phyloP scores from a whole-genome alignment of 1,140 invertebrate genomes.

The Dinoponera quadriceps region DNA sequence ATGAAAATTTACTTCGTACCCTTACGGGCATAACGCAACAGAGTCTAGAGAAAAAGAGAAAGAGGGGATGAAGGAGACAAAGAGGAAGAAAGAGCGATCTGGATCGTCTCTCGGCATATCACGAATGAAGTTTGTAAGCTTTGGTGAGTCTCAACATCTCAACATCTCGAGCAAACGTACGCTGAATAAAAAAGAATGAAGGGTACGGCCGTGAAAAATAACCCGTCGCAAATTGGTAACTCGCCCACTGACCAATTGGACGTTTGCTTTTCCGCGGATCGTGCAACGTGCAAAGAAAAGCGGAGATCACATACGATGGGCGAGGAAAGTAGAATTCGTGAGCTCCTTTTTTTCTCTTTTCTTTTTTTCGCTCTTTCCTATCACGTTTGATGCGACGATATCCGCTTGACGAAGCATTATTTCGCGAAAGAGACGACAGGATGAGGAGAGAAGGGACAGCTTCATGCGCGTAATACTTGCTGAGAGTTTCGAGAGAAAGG shows the following conservation, averaged over 20 bases:
- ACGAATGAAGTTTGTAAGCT: background rate
- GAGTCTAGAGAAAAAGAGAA: background rate
- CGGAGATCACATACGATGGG: too few relatives aligned
- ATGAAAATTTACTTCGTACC: slow-evolving; percentile 10
- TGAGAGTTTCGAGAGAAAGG: background rate
- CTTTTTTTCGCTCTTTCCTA: too few relatives aligned
- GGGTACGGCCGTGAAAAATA: background rate
- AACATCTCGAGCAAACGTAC: too few relatives aligned
- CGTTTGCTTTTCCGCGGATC: too few relatives aligned
- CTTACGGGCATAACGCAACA: background rate
- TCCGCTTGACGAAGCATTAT: slow-evolving; percentile 42
- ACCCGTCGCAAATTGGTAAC: background rate
- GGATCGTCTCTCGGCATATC: background rate
- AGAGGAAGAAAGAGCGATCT: background rate
- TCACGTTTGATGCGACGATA: background rate
- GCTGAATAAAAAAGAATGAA: background rate
- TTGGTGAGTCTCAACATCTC: background rate
- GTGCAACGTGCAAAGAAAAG: too few relatives aligned
- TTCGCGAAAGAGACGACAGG: slow-evolving; percentile 5
- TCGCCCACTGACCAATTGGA: too few relatives aligned
- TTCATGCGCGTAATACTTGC: slow-evolving; percentile 15
- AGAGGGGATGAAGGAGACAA: too few relatives aligned
- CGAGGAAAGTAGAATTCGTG: background rate
- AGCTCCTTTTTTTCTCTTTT: background rate
- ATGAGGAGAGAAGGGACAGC: background rate